Evolutionary conservation across 2,797 vertebrate genomes (phyloP), one percentile per base, ranked within the genome.

Genomic region (Neosilurus mollespiculum): DNA sequence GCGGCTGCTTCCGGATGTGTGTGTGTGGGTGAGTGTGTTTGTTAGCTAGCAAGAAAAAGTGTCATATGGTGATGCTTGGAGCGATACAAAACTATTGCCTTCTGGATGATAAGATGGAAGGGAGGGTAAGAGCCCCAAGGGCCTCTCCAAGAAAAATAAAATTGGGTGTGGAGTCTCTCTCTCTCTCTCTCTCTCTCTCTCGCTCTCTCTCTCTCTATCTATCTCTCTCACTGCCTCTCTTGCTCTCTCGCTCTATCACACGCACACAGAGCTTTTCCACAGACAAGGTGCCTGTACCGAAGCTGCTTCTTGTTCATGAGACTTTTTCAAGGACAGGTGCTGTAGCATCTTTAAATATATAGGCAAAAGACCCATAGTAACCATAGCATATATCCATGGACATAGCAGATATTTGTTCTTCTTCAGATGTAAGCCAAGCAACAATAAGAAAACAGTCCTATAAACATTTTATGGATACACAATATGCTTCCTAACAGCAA

Each of bases 11-110:
- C 71, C 72, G 78, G 20, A 77, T 72, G 86, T 71, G 85, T 82
- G 64, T 87, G 66, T 83, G 86, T 83, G 84, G 73, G 86, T 85
- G 85, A 84, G 84, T 81, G 69, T 80, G 86, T 86, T 18, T 81
- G 78, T 80, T 64, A 54, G 84, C 62, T 78, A 84, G 86, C 86
- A 80, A 8, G 85, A 89, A 80, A 84, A 85, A 82, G 81, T 88
- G 84, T 90, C 85, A 86, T 88, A 89, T 87, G 84, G 77, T 88
- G 81, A 58, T 67, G 87, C 87, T 81, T 87, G 70, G 69, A 89
- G 88, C 70, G 58, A 81, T 82, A 71, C 78, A 72, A 79, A 86
- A 85, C 80, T 83, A 86, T 80, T 85, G 85, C 85, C 80, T 88
- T 86, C 64, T 87, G 87, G 84, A 83, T 61, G 76, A 89, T 82